A percentile compares a stretch with the other conserved stretches of the same genome.
phyloP scores from a whole-genome alignment of 2,797 vertebrate genomes.

The Ataeniobius toweri region DNA sequence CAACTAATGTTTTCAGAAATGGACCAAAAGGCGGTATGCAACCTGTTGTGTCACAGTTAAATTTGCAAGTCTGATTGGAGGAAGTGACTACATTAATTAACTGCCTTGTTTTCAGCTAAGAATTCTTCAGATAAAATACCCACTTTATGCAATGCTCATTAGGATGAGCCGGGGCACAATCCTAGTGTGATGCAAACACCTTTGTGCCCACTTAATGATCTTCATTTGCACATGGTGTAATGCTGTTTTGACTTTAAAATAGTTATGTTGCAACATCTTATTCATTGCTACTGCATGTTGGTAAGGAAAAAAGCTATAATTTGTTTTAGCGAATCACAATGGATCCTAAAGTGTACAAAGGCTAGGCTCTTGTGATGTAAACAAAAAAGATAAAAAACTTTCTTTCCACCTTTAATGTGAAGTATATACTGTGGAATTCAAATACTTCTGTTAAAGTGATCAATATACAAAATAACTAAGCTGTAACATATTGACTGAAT shows the following conservation, averaged over 20 bases:
- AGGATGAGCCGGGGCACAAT: not conserved
- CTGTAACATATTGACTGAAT: too few species aligned
- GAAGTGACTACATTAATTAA: slow-evolving; percentile 7
- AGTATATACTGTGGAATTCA: too few species aligned
- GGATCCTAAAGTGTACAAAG: too few species aligned
- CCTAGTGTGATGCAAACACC: slow-evolving; percentile 5
- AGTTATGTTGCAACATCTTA: not conserved
- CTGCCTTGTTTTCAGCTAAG: not conserved
- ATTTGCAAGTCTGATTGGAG: slow-evolving; percentile 16
- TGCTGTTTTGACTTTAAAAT: not conserved
- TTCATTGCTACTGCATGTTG: not conserved
- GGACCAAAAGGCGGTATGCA: not conserved
- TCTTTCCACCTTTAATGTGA: too few species aligned
- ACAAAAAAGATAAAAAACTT: too few species aligned
- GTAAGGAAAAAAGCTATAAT: not conserved
- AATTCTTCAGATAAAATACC: slow-evolving; percentile 6
- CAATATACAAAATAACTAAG: too few species aligned
- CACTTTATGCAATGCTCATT: not conserved
- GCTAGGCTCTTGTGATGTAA: too few species aligned
- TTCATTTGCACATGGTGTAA: not conserved
- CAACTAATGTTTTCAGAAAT: slow-evolving; percentile 4
- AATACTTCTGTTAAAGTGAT: too few species aligned
- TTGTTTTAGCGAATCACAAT: not conserved
- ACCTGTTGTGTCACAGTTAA: not conserved
- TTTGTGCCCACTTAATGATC: not conserved